phyloP scores from a whole-genome alignment of 2,888 invertebrate genomes.

The Harmothoe impar region DNA sequence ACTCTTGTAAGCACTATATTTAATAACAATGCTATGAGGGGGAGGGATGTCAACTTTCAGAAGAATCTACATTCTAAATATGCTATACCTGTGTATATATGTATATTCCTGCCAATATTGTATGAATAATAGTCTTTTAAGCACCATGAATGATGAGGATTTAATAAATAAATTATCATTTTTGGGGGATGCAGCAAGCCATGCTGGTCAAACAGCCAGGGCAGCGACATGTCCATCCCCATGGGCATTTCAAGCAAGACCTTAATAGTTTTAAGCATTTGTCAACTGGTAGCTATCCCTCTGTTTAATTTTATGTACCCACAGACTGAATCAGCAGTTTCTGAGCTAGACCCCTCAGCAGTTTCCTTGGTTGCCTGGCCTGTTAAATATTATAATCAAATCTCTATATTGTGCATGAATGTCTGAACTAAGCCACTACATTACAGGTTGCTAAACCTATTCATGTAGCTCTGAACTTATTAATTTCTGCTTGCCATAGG shows the following conservation, averaged over 20 bases:
- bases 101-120: too few relatives aligned
- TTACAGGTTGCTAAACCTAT: background rate
- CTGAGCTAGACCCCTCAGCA: background rate
- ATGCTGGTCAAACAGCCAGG: too few relatives aligned
- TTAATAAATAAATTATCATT: background rate
- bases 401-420: background rate
- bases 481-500: background rate
- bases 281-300: background rate
- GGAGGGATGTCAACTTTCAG: too few relatives aligned
- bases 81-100: too few relatives aligned
- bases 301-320: background rate
- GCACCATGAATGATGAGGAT: conserved; percentile 5
- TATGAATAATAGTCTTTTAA: background rate
- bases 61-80: too few relatives aligned
- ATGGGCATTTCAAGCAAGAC: background rate
- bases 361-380: conserved; percentile 7
- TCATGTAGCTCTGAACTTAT: background rate
- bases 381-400: background rate
- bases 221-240: too few relatives aligned
- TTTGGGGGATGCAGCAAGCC: too few relatives aligned
- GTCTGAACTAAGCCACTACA: background rate
- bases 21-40: too few relatives aligned
- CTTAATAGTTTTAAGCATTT: background rate
- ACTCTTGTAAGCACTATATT: too few relatives aligned
- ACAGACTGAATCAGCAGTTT: conserved; percentile 42